Evolutionary conservation across 2,113 vertebrate species (phyloP), one percentile per base, ranked within the genome.

Genomic region (Phalacrocorax carbo): DNA sequence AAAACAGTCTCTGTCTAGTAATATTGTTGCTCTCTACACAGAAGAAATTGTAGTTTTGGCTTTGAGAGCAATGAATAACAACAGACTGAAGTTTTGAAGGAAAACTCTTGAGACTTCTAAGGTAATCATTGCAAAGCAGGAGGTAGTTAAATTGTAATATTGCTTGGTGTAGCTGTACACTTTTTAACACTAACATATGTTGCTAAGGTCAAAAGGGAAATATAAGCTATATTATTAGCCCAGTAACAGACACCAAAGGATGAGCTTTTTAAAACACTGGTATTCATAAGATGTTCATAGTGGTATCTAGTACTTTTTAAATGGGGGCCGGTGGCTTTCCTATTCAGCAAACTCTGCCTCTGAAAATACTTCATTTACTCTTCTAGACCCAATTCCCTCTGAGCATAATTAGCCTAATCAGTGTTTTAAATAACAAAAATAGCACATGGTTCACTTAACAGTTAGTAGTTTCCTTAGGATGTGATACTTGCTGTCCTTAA

Each of bases 341-440:
- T 38, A 13, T 49, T 84, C 29, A 51, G 36, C n/a, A 48, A 34
- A 61, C 34, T 55, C 22, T 86, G 25, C 25, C 26, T 86, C 77
- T 75, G 57, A 79, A 89, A 89, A 71, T 20, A 40, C 22, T 94
- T 64, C 1, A 68, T 73, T 77, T 79, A 84, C 60, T 94, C 44
- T 32, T 88, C 23, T 72, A 79, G 52, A 58, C 21, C 34, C 40
- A 85, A 65, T 90, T 93, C 61, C 73, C 91, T 95, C 23, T 82
- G 77, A 79, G 81, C 65, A 61, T 93, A 89, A 96, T 96, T 96
- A 96, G 19, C 27, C 61, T 52, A 89, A 88, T 86, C 48, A 79
- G 73, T 91, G 57, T 89, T 96, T 97, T 82, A 96, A 96, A 68
- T 75, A 95, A 84, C 32, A 62, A 75, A 90, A 96, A 78, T 60